Evolutionary conservation across 2,113 vertebrate species (phyloP).

Genomic region (Triplophysa siluroides): DNA sequence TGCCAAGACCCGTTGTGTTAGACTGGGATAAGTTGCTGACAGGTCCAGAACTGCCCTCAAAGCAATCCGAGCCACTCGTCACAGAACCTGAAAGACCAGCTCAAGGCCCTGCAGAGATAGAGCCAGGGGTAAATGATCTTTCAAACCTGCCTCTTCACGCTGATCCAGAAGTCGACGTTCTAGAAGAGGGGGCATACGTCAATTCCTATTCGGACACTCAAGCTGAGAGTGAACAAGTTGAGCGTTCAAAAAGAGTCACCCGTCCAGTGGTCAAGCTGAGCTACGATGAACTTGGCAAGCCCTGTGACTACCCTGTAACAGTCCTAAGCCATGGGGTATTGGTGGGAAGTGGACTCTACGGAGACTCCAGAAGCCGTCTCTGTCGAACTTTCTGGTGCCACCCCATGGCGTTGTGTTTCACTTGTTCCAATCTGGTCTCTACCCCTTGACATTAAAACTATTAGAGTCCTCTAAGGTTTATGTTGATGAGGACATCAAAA

Average conservation of each 20-base stretch:
- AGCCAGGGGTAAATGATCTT: background rate
- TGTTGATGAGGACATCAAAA: constrained; percentile 6
- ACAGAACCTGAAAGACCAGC: background rate
- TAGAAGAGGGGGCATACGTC: background rate
- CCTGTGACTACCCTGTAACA: background rate
- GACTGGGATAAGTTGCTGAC: background rate
- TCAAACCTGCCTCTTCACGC: background rate
- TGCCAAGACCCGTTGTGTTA: background rate
- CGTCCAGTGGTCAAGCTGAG: background rate
- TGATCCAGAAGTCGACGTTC: constrained; percentile 4
- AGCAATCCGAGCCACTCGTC: background rate
- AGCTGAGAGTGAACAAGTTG: background rate
- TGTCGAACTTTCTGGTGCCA: constrained; percentile 31
- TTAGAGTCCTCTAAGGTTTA: constrained; percentile 18
- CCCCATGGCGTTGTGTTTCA: constrained; percentile 15
- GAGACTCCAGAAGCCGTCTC: background rate
- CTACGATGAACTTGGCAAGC: background rate
- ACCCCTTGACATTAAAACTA: background rate
- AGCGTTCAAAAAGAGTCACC: background rate
- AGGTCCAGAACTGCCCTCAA: background rate
- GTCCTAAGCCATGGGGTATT: background rate
- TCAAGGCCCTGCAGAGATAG: background rate
- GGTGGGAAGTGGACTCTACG: background rate
- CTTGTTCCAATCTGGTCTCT: constrained; percentile 10
- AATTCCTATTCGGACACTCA: background rate